Base-by-base conservation (phyloP, 35 echinoderm and acorn worm species). In the Eucidaris tribuloides region DNA sequence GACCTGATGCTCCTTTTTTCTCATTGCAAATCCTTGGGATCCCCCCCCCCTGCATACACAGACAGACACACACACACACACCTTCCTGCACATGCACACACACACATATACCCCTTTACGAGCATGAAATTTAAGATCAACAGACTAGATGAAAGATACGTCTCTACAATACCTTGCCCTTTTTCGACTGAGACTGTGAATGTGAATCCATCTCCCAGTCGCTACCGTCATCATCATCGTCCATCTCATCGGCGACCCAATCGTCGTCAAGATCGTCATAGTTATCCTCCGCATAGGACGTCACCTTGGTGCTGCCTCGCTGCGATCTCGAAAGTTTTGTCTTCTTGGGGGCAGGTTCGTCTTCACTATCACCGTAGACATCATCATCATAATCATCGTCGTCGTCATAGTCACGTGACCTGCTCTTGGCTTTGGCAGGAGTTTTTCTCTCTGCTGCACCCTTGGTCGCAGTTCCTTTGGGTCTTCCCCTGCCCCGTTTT, bases 181-280 rank as follows among this genome's bases (percentile, higher is more conserved):
- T 74, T 44, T 74, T 74, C 29, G n/a, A n/a, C n/a, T 20, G 9
- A 18, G 68, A 74, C 20, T 74, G 68, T 44, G 68, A 74, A 22
- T 88, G 85, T 54, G 86, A 81, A 2, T 85, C 63, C 42, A 72
- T 66, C 40, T 94, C 92, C 92, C 92, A 94, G 39, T 94, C 92
- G 65, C 92, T 94, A 41, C 65, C 86, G 41, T 93, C 85, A 25
- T 64, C 77, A 22, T 84, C n/a, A n/a, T n/a, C n/a, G n/a, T n/a
- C 82, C 41, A 44, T 31, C 17, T 48, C 82, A 37, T 39, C 45
- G 20, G 59, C 61, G 11, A 71, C 30, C 39, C 62, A 84, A 33
- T 84, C 82, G n/a, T 84, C 82, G 7, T 74, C 68, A 1, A 74
- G 24, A 22, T 42, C 68, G 24, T 74, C 68, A 41, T 74, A 63